Evolutionary conservation across 2,888 invertebrate genomes (phyloP), one percentile per base, ranked within the genome.

Genomic region (Onthophagus sagittarius): DNA sequence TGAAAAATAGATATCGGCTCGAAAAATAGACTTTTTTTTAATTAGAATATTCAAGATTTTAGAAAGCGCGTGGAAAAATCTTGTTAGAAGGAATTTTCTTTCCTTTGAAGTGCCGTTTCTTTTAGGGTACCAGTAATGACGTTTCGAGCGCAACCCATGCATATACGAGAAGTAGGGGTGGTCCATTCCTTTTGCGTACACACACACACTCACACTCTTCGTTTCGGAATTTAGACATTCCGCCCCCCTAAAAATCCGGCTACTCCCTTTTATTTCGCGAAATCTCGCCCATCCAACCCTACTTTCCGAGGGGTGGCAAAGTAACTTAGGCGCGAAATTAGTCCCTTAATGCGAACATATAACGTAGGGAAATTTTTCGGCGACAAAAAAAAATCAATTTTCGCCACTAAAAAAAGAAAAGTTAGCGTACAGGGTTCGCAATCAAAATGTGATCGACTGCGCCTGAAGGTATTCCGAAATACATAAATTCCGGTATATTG

Each of bases 401-500:
- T 67, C 67, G 23, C 71, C 15, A 53, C 69, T 73, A 74, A 73
- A 73, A 76, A 76, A 76, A 76, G 72, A 69, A 72, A 74, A 75
- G 77, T 77, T 74, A 76, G 72, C 76, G 67, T 78, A 78, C 77
- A 77, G 77, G 75, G 73, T 75, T 75, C 74, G 78, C 84, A 84
- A 85, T 85, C 84, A 84, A 82, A 84, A 82, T 82, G 83, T 83
- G 84, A 84, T 83, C 82, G 83, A 84, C 81, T 79, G 79, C 78
- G 84, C 84, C 84, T 79, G 80, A 80, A 84, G 84, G 84, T 83
- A 84, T 84, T 84, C 83, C 77, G 82, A 82, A 84, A 84, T 83
- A 83, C 84, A 84, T 85, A 85, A 85, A 85, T 85, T 84, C 81
- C 84, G 79, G 83, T 85, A 84, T 81, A 82, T 83, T 82, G 81